A percentile compares a stretch with the other conserved stretches of the same genome.
phyloP scores from a whole-genome alignment of 2,888 invertebrate species.

The Beris chalybata region DNA sequence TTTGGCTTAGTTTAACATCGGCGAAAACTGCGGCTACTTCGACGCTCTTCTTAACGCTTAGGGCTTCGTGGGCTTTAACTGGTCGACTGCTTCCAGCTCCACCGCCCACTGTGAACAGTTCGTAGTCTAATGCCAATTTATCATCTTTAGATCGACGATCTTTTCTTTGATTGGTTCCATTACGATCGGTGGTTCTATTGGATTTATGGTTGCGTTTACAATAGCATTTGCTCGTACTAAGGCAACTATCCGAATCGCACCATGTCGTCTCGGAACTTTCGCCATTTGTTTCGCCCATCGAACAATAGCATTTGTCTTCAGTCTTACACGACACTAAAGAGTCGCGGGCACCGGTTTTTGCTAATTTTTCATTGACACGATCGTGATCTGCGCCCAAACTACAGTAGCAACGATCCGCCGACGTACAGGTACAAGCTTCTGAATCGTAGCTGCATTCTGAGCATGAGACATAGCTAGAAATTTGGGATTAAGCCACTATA shows the following conservation, averaged over 20 bases:
- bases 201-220: conserved; percentile 58
- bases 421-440: conserved; percentile 75
- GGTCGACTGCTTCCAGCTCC: conserved; percentile 49
- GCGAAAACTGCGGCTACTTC: conserved; percentile 87
- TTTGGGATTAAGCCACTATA: conserved; percentile 42
- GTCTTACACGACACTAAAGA: conserved; percentile 57
- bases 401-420: conserved; percentile 84
- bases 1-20: conserved; percentile 71
- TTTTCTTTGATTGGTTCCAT: conserved; percentile 48
- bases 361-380: conserved; percentile 41
- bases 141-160: conserved; percentile 55
- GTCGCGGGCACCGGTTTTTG: conserved; percentile 45
- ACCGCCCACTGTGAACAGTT: conserved; percentile 62
- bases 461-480: conserved; percentile 75
- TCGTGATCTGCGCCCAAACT: conserved; percentile 66
- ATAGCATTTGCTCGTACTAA: conserved; percentile 86
- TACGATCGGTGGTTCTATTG: neutral
- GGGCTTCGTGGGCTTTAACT: conserved; percentile 66
- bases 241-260: conserved; percentile 84
- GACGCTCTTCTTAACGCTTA: conserved; percentile 85
- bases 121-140: conserved; percentile 76
- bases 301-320: conserved; percentile 67
- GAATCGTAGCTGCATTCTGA: conserved; percentile 86
- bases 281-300: conserved; percentile 59
- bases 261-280: conserved; percentile 58